Base-by-base conservation (phyloP, 2,113 vertebrate species). In the Glareola pratincola region DNA sequence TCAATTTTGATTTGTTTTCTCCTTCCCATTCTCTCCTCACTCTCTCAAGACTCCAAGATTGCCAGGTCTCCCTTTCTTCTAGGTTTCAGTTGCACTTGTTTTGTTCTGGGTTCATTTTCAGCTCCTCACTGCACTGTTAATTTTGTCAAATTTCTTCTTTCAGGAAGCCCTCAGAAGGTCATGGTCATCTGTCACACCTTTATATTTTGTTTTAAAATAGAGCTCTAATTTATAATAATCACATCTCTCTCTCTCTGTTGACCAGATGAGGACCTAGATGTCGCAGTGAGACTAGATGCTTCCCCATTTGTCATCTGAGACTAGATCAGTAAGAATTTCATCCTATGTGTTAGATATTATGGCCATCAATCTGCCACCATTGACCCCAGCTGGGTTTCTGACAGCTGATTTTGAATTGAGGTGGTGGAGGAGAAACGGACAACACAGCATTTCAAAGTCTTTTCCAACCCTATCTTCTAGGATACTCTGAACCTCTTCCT, bases 351-450 rank as follows among this genome's bases (percentile, higher is more conserved):
- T 32, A 62, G 86, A 6, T 14, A 19, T 22, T 41, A 24, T 27
- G 30, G 3, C 39, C 1, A 1, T 37, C 34, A 41, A 2, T 19
- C n/a, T 14, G 0, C 24, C 27, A 4, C 12, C 23, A 4, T 0
- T 1, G 10, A 15, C 4, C 36, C 48, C 19, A 36, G 2, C 2
- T 20, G 20, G 8, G 50, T 41, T 59, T 41, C 57, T 50, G 60
- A 23, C 36, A 75, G 30, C 68, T 51, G 34, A 36, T 39, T 39
- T 45, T 13, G 14, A 32, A 13, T 0, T 10, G 45, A 51, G 45
- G 17, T 41, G 43, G 4, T 37, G 26, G 23, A 32, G 20, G 14
- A 68, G 9, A 57, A 78, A 10, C 8, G 39, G 43, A 10, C 17
- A 51, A 22, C 0, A 3, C n/a, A 67, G 24, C 37, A 22, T 6